Evolutionary conservation across 2,113 vertebrate genomes (phyloP), one percentile per base, ranked within the genome.

Genomic region (Ophthalmolycus amberensis): DNA sequence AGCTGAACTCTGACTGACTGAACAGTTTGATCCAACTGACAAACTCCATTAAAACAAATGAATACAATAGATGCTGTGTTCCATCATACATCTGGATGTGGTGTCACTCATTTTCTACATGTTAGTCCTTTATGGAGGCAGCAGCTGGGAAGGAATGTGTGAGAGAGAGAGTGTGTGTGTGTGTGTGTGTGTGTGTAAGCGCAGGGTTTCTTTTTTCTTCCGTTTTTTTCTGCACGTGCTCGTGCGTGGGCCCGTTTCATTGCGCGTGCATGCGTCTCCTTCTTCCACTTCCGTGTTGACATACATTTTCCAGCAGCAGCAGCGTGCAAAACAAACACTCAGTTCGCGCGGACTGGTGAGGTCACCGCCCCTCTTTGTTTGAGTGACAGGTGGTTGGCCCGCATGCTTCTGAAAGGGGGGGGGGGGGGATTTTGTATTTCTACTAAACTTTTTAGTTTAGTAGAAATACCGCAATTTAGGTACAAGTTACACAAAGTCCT

Each of bases 61-160:
- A 78, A 40, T 18, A 10, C 20, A 52, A 52, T 22, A 22, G 50
- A 52, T 22, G 12, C 52, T 25, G 42, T 40, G 34, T 34, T 50
- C 50, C 52, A 16, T 72, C 62, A 20, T 32, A 29, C 50, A 50
- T 62, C 38, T 46, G 38, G 38, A 58, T 48, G 67, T 59, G 62
- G 40, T 62, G 37, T 56, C 22, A 14, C 52, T 20, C 9, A 42
- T 37, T 83, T 63, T 60, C 20, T 52, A 32, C 3, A 69, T 20
- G 48, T 66, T 29, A 32, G n/a, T 66, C 56, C 66, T 69, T 96
- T 94, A 91, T 93, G 92, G 93, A 94, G 94, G 95, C 95, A 96
- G 95, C 95, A 96, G 96, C 95, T 96, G 95, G 95, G 95, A 95
- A 94, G 94, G 95, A 94, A 95, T 32, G 32, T 32, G 32, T 32